phyloP scores from a whole-genome alignment of 2,797 vertebrate species.

The Uromys caudimaculatus region DNA sequence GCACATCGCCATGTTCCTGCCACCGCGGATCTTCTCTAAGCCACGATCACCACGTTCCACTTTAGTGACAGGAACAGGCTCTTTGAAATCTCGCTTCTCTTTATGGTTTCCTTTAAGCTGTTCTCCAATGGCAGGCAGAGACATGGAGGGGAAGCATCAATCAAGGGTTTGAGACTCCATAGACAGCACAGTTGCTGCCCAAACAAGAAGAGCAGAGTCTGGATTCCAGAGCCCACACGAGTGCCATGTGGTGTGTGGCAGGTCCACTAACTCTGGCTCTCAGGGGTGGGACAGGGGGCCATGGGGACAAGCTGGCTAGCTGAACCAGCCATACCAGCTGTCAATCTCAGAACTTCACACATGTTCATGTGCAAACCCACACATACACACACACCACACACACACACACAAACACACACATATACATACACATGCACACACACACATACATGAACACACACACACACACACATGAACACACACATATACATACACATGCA shows the following conservation, averaged over 20 bases:
- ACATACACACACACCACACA: not conserved
- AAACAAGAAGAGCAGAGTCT: not conserved
- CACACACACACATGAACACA: not conserved
- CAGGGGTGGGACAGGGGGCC: not conserved
- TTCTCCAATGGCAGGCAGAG: not conserved
- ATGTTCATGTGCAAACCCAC: not conserved
- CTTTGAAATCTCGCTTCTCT: not conserved
- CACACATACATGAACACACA: not conserved
- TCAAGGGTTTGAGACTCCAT: not conserved
- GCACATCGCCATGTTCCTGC: fast-evolving
- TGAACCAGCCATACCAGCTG: not conserved
- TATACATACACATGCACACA: not conserved
- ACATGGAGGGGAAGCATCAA: too few relatives aligned
- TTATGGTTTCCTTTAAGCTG: not conserved
- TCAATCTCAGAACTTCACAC: too few relatives aligned
- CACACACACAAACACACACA: not conserved
- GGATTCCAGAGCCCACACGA: too few relatives aligned
- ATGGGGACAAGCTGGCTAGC: not conserved
- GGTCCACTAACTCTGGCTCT: not conserved
- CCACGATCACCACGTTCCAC: fast-evolving
- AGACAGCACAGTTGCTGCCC: too few relatives aligned
- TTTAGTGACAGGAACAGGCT: not conserved
- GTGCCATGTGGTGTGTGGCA: not conserved
- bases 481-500: not conserved
- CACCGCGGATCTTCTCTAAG: too few relatives aligned